Evolutionary conservation across 2,797 vertebrate genomes (phyloP).

Genomic region (Alosa sapidissima): DNA sequence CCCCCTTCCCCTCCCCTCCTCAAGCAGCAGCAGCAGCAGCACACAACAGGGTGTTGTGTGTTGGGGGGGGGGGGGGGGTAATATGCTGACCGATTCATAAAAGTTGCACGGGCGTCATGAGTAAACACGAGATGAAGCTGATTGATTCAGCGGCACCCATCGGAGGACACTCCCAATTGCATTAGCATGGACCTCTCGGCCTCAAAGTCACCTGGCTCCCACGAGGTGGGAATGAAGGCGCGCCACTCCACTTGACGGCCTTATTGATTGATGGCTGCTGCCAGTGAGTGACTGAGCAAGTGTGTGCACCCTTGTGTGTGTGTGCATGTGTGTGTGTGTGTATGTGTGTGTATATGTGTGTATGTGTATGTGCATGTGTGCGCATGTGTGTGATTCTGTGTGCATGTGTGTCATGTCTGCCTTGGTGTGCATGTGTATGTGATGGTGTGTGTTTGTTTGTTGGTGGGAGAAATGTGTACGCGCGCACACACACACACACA

Average conservation of each 20-base stretch:
- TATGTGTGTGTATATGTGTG: background rate
- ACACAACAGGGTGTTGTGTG: background rate
- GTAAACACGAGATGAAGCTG: constrained; percentile 41
- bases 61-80: background rate
- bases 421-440: background rate
- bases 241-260: constrained; percentile 44
- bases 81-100: constrained; percentile 33
- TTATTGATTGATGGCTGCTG: constrained; percentile 54
- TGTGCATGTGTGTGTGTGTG: constrained; percentile 11
- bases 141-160: constrained; percentile 48
- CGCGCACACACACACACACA: background rate
- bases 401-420: background rate
- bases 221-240: constrained; percentile 38
- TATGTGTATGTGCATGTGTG: background rate
- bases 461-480: constrained; percentile 30
- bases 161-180: constrained; percentile 54
- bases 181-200: constrained; percentile 59
- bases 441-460: background rate
- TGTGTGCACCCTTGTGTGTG: constrained; percentile 3
- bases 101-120: constrained; percentile 24
- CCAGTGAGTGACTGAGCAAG: constrained; percentile 26
- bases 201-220: constrained; percentile 55
- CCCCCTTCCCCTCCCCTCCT: background rate
- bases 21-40: background rate
- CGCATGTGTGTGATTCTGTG: background rate